Evolutionary conservation across 2,113 vertebrate species (phyloP).

Genomic region (Tenebrosternarchus preto): DNA sequence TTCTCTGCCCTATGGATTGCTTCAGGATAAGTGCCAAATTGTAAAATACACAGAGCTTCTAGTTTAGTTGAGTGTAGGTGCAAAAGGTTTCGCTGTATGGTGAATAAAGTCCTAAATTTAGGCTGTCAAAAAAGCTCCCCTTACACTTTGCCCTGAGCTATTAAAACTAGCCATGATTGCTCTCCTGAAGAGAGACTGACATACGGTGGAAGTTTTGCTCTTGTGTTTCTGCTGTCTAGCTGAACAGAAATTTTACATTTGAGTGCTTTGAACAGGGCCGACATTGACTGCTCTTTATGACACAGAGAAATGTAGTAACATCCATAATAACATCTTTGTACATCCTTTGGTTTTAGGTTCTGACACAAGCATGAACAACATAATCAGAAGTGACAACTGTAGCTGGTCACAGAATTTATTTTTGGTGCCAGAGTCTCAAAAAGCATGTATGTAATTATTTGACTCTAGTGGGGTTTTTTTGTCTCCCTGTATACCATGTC

Average conservation of each 20-base stretch:
- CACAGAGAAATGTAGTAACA: neutral
- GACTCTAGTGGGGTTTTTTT: neutral
- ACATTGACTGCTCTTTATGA: slow-evolving; percentile 3
- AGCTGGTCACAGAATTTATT: slow-evolving; percentile 19
- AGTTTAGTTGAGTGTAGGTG: neutral
- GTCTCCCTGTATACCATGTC: neutral
- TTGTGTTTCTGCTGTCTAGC: slow-evolving; percentile 10
- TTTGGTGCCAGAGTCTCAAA: neutral
- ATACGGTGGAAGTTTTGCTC: neutral
- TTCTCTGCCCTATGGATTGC: slow-evolving; percentile 6
- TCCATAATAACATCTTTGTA: slow-evolving; percentile 4
- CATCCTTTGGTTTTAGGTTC: neutral
- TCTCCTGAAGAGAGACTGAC: neutral
- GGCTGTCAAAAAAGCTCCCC: slow-evolving; percentile 9
- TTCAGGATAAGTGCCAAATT: neutral
- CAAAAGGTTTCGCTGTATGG: neutral
- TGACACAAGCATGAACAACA: neutral
- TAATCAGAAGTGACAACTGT: slow-evolving; percentile 20
- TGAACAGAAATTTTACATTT: slow-evolving; percentile 2
- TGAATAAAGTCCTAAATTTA: slow-evolving; percentile 12
- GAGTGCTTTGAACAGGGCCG: neutral
- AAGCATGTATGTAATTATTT: slow-evolving; percentile 7
- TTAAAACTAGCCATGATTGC: slow-evolving; percentile 22
- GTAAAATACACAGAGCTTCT: neutral
- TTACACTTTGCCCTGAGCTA: slow-evolving; percentile 14